Conservation (phyloP, 2,888 invertebrate species). For the Hirudinaria manillensis region DNA sequence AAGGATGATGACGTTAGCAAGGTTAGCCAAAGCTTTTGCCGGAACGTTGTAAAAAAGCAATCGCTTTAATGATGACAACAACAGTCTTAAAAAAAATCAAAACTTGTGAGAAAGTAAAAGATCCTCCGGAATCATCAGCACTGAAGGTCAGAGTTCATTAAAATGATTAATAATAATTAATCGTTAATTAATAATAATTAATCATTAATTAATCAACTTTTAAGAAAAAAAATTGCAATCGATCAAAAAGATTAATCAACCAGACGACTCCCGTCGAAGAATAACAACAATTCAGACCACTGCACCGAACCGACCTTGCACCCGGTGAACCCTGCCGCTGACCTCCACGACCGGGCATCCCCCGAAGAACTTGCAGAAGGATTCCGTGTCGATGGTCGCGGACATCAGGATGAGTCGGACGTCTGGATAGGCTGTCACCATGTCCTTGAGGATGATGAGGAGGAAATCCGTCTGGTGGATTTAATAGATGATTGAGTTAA, state of each 20-base stretch:
- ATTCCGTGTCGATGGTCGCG: slow-evolving; percentile 87
- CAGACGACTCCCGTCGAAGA: too few species aligned
- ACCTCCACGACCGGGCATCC: slow-evolving; percentile 84
- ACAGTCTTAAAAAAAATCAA: background rate
- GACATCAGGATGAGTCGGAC: slow-evolving; percentile 92
- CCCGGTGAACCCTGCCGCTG: slow-evolving; percentile 78
- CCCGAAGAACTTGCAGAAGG: slow-evolving; percentile 87
- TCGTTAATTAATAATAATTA: too few species aligned
- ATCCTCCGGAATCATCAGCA: too few species aligned
- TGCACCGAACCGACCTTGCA: slow-evolving; percentile 56
- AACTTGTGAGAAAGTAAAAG: too few species aligned
- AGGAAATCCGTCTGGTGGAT: slow-evolving; percentile 74
- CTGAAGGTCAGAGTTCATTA: too few species aligned
- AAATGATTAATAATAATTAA: too few species aligned
- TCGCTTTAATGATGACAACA: background rate
- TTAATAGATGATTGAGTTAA: too few species aligned
- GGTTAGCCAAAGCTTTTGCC: background rate
- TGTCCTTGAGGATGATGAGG: slow-evolving; percentile 84
- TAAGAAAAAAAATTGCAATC: too few species aligned
- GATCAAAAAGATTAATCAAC: too few species aligned
- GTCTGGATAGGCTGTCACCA: slow-evolving; percentile 86
- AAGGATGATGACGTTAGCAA: background rate
- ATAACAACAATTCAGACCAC: too few species aligned
- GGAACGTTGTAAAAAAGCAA: background rate
- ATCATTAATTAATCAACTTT: too few species aligned